Percentiles rank a stretch among this genome's conserved stretches.
phyloP scores from a whole-genome alignment of 2,797 vertebrate genomes.

The Enteromius viviparus region DNA sequence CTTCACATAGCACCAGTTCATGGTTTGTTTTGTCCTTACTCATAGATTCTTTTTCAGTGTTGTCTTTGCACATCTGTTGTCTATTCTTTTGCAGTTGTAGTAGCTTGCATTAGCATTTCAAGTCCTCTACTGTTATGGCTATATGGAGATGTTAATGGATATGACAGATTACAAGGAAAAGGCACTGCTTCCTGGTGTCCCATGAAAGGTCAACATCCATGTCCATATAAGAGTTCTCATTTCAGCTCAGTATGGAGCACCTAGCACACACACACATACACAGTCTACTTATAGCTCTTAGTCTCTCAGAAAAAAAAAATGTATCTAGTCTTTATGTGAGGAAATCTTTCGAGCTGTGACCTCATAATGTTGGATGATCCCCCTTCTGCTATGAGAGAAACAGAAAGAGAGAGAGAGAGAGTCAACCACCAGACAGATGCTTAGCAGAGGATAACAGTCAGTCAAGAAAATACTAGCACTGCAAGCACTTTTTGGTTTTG shows the following conservation, averaged over 20 bases:
- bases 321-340: not conserved
- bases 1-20: not conserved
- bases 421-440: constrained; percentile 20
- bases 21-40: not conserved
- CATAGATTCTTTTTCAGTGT: not conserved
- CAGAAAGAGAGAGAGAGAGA: constrained; percentile 8
- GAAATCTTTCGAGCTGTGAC: constrained; percentile 43
- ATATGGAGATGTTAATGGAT: constrained; percentile 33
- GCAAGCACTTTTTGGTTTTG: constrained; percentile 12
- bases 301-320: not conserved
- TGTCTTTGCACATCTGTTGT: not conserved
- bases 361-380: constrained; percentile 47
- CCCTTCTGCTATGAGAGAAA: constrained; percentile 30
- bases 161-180: constrained; percentile 27
- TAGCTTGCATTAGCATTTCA: not conserved
- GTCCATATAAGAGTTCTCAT: constrained; percentile 33
- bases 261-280: not conserved
- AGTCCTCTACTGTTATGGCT: constrained; percentile 12
- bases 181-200: constrained; percentile 37
- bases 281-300: not conserved
- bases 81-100: not conserved
- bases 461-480: constrained; percentile 29
- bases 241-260: constrained; percentile 8
- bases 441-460: constrained; percentile 43
- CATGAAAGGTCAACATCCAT: constrained; percentile 46